These are phyloP conservation scores for Neoniphon sammara DNA, from an alignment of 2,797 vertebrate genomes.

Conservation along the genomic window DNA sequence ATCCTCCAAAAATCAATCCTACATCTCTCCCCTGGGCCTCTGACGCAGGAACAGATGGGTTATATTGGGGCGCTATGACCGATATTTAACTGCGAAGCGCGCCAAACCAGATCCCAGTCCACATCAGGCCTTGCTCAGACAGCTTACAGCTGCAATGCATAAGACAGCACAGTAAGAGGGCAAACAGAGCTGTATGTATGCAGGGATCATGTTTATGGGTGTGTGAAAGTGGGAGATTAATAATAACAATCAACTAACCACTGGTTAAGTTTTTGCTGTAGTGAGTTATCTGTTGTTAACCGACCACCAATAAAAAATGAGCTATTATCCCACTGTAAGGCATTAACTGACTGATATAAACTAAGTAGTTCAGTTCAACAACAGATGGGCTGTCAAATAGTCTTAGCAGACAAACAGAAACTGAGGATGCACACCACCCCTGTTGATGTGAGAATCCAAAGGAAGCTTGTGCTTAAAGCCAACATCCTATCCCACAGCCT, in stretches of 20 bases:
- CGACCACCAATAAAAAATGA: slow-evolving; percentile 17
- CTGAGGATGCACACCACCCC: slow-evolving; percentile 7
- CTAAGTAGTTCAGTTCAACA: slow-evolving; percentile 5
- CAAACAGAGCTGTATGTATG: slow-evolving; percentile 28
- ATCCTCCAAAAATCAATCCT: slow-evolving; percentile 77
- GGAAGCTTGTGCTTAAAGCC: slow-evolving; percentile 36
- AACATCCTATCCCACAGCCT: slow-evolving; percentile 14
- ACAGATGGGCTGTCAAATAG: slow-evolving; percentile 21
- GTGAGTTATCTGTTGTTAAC: not conserved
- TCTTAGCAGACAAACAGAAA: too few species aligned
- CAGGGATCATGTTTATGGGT: not conserved
- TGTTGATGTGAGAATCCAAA: slow-evolving; percentile 1
- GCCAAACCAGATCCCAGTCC: slow-evolving; percentile 61
- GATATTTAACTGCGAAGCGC: slow-evolving; percentile 64
- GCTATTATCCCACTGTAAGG: slow-evolving; percentile 18
- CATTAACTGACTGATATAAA: not conserved
- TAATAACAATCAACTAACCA: slow-evolving; percentile 19
- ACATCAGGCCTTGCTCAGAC: slow-evolving; percentile 55
- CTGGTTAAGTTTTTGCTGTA: slow-evolving; percentile 4
- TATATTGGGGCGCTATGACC: slow-evolving; percentile 73
- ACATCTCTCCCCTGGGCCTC: slow-evolving; percentile 72
- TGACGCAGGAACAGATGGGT: slow-evolving; percentile 71
- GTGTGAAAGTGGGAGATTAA: slow-evolving; percentile 25
- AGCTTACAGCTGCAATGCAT: slow-evolving; percentile 33
- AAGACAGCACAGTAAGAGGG: slow-evolving; percentile 31